Conservation (phyloP, 2,113 vertebrate species). For the Siphamia tubifer region DNA sequence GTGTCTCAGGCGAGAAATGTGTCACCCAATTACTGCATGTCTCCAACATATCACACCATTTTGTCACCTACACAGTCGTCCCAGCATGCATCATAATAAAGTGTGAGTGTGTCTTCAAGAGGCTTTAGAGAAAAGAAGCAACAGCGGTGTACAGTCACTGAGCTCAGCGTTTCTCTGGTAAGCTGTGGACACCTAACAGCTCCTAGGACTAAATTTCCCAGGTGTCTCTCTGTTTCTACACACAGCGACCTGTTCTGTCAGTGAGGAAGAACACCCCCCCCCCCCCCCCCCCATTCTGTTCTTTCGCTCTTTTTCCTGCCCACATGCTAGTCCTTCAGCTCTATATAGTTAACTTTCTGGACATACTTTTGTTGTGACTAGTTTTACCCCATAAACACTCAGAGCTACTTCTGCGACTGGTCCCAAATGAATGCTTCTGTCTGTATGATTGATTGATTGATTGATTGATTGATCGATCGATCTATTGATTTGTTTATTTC, state of each 20-base stretch:
- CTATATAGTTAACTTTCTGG: background rate
- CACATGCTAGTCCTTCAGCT: conserved; percentile 6
- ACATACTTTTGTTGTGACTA: background rate
- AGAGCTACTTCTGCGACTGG: too few relatives aligned
- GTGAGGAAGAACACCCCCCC: background rate
- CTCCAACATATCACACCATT: conserved; percentile 6
- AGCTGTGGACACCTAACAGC: conserved; percentile 51
- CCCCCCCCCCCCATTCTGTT: background rate
- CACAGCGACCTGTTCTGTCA: conserved; percentile 45
- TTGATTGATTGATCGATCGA: too few relatives aligned
- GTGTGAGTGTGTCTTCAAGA: background rate
- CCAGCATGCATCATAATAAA: background rate
- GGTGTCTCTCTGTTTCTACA: conserved; percentile 50
- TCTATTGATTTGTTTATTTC: too few relatives aligned
- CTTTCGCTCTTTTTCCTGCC: too few relatives aligned
- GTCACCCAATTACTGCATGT: conserved; percentile 43
- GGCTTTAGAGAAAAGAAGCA: background rate
- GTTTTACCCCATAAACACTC: background rate
- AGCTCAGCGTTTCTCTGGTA: conserved; percentile 32
- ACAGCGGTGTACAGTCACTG: background rate
- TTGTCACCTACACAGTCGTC: background rate
- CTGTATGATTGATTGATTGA: too few relatives aligned
- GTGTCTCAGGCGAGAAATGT: conserved; percentile 1
- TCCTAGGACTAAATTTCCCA: conserved; percentile 59
- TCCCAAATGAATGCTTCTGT: too few relatives aligned